These are phyloP conservation scores for Coreius guichenoti DNA, from an alignment of 2,797 vertebrate species.

Conservation along the genomic window DNA sequence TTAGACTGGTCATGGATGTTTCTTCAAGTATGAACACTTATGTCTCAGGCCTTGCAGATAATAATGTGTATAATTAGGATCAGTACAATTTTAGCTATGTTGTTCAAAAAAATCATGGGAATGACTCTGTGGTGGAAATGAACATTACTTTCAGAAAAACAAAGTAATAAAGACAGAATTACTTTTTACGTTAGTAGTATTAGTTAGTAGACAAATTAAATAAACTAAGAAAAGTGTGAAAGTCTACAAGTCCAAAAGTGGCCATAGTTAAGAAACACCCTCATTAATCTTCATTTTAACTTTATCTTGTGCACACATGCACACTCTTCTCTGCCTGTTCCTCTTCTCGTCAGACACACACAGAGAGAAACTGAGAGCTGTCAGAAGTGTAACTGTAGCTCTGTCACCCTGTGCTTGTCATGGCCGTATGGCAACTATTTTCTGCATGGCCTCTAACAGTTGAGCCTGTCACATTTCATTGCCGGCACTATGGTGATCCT, in stretches of 20 bases:
- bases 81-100: background rate
- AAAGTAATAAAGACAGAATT: background rate
- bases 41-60: background rate
- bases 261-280: background rate
- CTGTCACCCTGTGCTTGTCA: constrained; percentile 67
- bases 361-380: constrained; percentile 61
- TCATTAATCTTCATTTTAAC: constrained; percentile 6
- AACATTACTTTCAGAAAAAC: background rate
- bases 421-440: constrained; percentile 74
- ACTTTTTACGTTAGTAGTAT: background rate
- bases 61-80: background rate
- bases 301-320: constrained; percentile 4
- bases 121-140: background rate
- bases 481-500: constrained; percentile 65
- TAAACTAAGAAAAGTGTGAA: background rate
- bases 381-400: constrained; percentile 71
- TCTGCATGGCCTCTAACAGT: constrained; percentile 70
- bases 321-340: constrained; percentile 1
- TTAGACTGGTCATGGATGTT: background rate
- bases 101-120: background rate
- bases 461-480: constrained; percentile 77
- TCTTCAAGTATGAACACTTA: background rate
- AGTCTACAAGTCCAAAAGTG: background rate
- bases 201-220: no score
- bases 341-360: constrained; percentile 9